A percentile compares a stretch with the other conserved stretches of the same genome.
Conservation (phyloP, 2,797 vertebrate genomes). For the Oophaga sylvatica region DNA sequence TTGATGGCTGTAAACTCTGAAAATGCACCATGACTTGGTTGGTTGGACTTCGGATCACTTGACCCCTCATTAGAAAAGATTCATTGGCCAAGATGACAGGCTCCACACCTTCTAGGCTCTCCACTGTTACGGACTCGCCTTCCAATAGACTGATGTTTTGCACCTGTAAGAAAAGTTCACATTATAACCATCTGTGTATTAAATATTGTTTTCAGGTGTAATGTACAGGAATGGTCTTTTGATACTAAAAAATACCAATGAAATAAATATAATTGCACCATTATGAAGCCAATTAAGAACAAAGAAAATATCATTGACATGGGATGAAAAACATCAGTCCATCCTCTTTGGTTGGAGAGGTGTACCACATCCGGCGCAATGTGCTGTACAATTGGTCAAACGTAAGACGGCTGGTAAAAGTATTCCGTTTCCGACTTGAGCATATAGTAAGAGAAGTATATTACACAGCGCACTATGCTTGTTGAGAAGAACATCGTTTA, state of each 20-base stretch:
- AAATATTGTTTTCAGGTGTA: background rate
- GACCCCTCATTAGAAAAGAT: constrained; percentile 85
- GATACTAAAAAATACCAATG: background rate
- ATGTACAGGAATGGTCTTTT: background rate
- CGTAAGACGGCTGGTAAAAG: background rate
- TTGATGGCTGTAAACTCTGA: constrained; percentile 78
- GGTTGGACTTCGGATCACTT: constrained; percentile 90
- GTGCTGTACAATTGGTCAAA: background rate
- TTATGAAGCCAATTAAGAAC: background rate
- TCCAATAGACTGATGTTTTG: constrained; percentile 87
- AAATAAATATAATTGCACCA: background rate
- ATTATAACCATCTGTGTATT: constrained; percentile 29
- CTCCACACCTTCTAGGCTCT: constrained; percentile 84
- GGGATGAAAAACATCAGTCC: background rate
- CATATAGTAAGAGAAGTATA: background rate
- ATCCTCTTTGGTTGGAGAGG: background rate
- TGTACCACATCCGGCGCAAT: background rate
- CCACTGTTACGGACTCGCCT: constrained; percentile 85
- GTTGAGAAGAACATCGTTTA: background rate
- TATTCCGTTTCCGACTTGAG: background rate
- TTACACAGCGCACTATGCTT: background rate
- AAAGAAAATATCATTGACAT: background rate
- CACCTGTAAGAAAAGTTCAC: constrained; percentile 74
- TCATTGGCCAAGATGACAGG: constrained; percentile 89
- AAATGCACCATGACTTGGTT: constrained; percentile 91